phyloP scores from a whole-genome alignment of 1,140 invertebrate species.

The Thaumetopoea pityocampa region DNA sequence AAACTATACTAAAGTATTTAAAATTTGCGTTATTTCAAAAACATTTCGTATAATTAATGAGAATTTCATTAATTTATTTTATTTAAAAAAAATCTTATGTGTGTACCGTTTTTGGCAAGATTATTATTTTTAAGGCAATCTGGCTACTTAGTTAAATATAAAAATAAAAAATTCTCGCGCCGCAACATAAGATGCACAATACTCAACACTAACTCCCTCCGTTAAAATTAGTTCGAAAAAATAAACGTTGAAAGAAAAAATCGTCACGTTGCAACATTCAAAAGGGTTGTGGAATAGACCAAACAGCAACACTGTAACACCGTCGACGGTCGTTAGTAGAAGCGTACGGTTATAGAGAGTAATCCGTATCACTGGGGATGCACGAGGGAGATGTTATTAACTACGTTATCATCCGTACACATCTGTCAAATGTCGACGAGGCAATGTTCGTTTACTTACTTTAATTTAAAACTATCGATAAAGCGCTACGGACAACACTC shows the following conservation, averaged over 20 bases:
- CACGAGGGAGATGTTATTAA: constrained; percentile 38
- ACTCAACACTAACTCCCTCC: constrained; percentile 64
- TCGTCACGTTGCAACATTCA: constrained; percentile 60
- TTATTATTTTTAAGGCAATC: too few relatives aligned
- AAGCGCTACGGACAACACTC: constrained; percentile 57
- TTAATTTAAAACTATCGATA: constrained; percentile 22
- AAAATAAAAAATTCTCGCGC: constrained; percentile 25
- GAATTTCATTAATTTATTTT: too few relatives aligned
- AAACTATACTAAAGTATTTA: too few relatives aligned
- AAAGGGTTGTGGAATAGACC: constrained; percentile 72
- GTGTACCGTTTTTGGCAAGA: too few relatives aligned
- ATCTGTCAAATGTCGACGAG: constrained; percentile 33
- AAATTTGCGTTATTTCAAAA: too few relatives aligned
- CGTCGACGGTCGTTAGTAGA: constrained; percentile 60
- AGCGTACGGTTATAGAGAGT: constrained; percentile 66
- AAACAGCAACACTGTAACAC: constrained; percentile 39
- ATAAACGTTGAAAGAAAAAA: constrained; percentile 28
- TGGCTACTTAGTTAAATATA: constrained; percentile 37
- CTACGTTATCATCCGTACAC: constrained; percentile 37
- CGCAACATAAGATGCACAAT: constrained; percentile 68
- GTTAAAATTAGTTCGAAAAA: constrained; percentile 30
- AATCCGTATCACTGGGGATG: constrained; percentile 60
- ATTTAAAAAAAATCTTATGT: too few relatives aligned
- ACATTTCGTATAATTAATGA: too few relatives aligned
- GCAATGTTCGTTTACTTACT: constrained; percentile 36